Conservation (phyloP, 2,113 vertebrate genomes). For the Limanda limanda region DNA sequence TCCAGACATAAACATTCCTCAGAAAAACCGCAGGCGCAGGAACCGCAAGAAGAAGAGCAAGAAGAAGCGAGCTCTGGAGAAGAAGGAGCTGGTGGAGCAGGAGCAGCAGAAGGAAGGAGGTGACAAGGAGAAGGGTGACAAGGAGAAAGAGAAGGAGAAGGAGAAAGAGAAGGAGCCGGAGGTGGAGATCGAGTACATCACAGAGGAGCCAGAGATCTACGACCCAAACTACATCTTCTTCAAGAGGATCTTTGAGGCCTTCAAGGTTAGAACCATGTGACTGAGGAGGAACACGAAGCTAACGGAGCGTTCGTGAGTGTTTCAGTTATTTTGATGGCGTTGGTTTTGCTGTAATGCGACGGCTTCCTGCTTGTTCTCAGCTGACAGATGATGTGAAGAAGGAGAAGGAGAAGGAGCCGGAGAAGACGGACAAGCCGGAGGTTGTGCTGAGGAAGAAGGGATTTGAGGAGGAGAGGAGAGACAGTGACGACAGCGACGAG, state of each 20-base stretch:
- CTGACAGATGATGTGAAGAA: conserved; percentile 93
- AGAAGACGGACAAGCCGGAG: conserved; percentile 88
- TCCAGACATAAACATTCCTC: neutral
- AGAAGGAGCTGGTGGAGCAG: conserved; percentile 79
- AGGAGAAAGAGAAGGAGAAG: conserved; percentile 36
- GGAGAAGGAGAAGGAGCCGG: conserved; percentile 93
- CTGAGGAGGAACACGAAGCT: too few species aligned
- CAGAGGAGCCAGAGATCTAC: conserved; percentile 91
- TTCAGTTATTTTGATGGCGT: neutral
- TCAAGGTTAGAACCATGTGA: conserved; percentile 83
- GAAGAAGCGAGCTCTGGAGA: conserved; percentile 82
- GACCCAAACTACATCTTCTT: conserved; percentile 95
- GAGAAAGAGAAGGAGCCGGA: conserved; percentile 79
- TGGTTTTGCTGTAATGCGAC: neutral
- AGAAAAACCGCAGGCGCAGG: conserved; percentile 90
- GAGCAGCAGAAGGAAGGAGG: conserved; percentile 34
- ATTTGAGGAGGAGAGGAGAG: conserved; percentile 88
- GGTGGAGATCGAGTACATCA: conserved; percentile 92
- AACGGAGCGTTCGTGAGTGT: too few species aligned
- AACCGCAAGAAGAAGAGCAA: conserved; percentile 93
- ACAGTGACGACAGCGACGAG: conserved; percentile 90
- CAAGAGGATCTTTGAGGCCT: conserved; percentile 93
- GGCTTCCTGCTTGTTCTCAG: conserved; percentile 47
- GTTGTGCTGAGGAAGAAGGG: conserved; percentile 87
- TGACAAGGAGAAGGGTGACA: conserved; percentile 6